Evolutionary conservation across 2,797 vertebrate genomes (phyloP), one percentile per base, ranked within the genome.

Genomic region (Chrosomus eos): DNA sequence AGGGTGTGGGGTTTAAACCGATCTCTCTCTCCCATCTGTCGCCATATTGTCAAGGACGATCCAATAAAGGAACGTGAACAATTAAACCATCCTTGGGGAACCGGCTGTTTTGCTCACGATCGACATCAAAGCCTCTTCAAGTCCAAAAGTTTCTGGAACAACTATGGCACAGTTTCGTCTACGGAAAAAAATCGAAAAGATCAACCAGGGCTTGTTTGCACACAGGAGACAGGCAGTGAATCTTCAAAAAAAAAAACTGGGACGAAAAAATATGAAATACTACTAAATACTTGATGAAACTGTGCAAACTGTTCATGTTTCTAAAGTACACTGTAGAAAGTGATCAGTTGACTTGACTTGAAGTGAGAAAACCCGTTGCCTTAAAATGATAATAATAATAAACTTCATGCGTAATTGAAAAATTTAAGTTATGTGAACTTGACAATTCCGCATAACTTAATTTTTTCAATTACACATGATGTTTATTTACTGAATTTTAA

Each of bases 1-100:
- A 88, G 40, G 70, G 80, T 90, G 86, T 87, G 90, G 14, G 90
- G 90, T 91, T 92, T 76, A 91, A 84, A 89, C 77, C 88, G 89
- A 93, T 91, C 91, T 89, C 92, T 87, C 82, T 66, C 74, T 86
- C 82, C 91, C 92, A 93, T 94, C 93, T 94, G 93, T 92, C 91
- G 88, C 33, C 43, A 88, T 85, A 88, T 86, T 86, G 82, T 87
- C 89, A 66, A 89, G 88, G 88, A 80, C 45, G 68, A 70, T 87
- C 88, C 88, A 86, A 66, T 86, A 81, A 91, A 91, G 90, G 70
- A 81, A 80, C 58, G 70, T 75, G 51, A 85, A 82, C 83, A 88
- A 88, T 88, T 88, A 85, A 88, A 85, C 36, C 83, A 75, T 88
- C 83, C 60, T 23, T 43, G 38, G 79, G 83, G 80, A 83, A 68